A percentile compares a stretch with the other conserved stretches of the same genome.
Evolutionary conservation across 2,888 invertebrate genomes (phyloP).

Genomic region (Peribatodes rhomboidaria): DNA sequence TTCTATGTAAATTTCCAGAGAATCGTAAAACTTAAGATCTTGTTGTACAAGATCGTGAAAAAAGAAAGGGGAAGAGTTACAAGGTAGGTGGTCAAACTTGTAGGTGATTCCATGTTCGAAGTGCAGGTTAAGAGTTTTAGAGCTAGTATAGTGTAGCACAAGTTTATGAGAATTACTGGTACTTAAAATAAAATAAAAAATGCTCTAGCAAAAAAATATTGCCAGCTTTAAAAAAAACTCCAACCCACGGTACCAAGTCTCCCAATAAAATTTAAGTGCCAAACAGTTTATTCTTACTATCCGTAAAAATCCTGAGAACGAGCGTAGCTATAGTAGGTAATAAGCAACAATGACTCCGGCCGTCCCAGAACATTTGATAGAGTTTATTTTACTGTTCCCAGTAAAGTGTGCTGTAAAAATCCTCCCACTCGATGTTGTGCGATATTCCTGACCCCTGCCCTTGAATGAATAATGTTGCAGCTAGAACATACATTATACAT

Average conservation of each 20-base stretch:
- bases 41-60: background rate
- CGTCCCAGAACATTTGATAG: constrained; percentile 71
- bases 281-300: constrained; percentile 65
- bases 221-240: constrained; percentile 47
- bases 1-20: no score
- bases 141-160: no score
- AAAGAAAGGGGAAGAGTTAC: no score
- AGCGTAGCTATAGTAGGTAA: constrained; percentile 52
- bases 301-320: constrained; percentile 66
- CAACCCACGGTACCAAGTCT: constrained; percentile 52
- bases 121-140: no score
- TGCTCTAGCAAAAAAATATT: constrained; percentile 41
- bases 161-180: no score
- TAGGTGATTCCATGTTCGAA: no score
- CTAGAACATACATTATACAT: no score
- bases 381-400: constrained; percentile 80
- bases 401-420: constrained; percentile 80
- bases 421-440: constrained; percentile 80
- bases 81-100: no score
- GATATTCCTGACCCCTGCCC: constrained; percentile 82
- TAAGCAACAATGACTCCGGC: constrained; percentile 73
- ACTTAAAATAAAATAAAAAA: no score
- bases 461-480: constrained; percentile 61
- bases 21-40: background rate
- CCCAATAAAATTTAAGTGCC: constrained; percentile 69